Percentiles rank a stretch among this genome's conserved stretches.
These are phyloP conservation scores for Patiria miniata DNA, from an alignment of 35 echinoderm and acorn worm species.

Conservation along the genomic window DNA sequence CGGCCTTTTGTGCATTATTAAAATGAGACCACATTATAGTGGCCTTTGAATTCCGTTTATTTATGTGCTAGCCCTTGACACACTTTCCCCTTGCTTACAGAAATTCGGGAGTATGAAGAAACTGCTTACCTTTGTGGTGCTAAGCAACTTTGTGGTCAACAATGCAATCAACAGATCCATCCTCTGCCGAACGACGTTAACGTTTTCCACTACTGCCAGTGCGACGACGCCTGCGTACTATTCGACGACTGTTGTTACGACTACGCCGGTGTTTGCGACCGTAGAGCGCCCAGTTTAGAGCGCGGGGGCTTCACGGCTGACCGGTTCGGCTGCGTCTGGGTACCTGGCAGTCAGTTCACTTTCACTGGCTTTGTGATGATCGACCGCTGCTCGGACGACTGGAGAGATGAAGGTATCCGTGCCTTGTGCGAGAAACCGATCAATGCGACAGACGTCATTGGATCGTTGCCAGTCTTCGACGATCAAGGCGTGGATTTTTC, in stretches of 20 bases:
- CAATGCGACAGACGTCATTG: not conserved
- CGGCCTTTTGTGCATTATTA: too few species aligned
- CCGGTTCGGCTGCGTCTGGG: not conserved
- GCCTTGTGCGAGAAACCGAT: not conserved
- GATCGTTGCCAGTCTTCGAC: constrained; percentile 8
- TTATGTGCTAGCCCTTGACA: too few species aligned
- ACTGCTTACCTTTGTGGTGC: not conserved
- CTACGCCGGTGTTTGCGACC: not conserved
- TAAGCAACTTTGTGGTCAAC: not conserved
- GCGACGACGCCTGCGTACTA: not conserved
- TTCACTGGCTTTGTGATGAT: not conserved
- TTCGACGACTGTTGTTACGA: constrained; percentile 8
- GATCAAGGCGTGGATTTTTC: constrained; percentile 3
- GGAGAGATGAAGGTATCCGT: not conserved
- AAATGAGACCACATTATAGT: too few species aligned
- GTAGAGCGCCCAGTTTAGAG: not conserved
- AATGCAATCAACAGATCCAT: constrained; percentile 1
- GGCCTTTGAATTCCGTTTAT: too few species aligned
- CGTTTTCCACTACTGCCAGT: constrained; percentile 3
- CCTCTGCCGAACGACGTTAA: not conserved
- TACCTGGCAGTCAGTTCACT: constrained; percentile 10
- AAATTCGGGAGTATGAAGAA: not conserved
- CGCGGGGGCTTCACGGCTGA: not conserved
- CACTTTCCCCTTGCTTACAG: not conserved
- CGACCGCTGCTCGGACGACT: not conserved